phyloP scores from a whole-genome alignment of 1,140 invertebrate species.

The Sogatella furcifera region DNA sequence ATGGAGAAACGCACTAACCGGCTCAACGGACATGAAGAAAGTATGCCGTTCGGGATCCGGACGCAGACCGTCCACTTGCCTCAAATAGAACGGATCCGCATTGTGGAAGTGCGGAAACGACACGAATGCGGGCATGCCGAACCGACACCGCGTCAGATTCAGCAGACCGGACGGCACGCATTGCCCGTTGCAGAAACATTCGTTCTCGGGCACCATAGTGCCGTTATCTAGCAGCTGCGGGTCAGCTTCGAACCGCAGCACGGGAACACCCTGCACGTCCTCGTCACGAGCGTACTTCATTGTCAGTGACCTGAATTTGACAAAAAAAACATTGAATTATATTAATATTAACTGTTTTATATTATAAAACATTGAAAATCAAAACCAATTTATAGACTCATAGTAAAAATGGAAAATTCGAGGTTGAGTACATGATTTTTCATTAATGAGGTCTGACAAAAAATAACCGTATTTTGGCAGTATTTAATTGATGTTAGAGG shows the following conservation, averaged over 20 bases:
- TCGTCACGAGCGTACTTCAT: slow-evolving; percentile 44
- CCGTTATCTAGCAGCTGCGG: slow-evolving; percentile 35
- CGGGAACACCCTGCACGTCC: slow-evolving; percentile 30
- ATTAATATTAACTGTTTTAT: too few relatives aligned
- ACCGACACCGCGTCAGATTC: slow-evolving; percentile 38
- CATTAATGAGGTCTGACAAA: too few relatives aligned
- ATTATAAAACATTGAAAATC: too few relatives aligned
- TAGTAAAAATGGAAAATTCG: too few relatives aligned
- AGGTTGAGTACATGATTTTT: too few relatives aligned
- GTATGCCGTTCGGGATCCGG: slow-evolving; percentile 44
- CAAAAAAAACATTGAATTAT: too few relatives aligned
- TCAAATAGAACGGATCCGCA: slow-evolving; percentile 41
- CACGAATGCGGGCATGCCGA: slow-evolving; percentile 49
- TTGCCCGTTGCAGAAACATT: slow-evolving; percentile 58
- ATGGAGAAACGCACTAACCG: slow-evolving; percentile 37
- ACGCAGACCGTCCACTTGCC: slow-evolving; percentile 42
- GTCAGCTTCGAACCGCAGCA: slow-evolving; percentile 32
- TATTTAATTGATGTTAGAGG: too few relatives aligned
- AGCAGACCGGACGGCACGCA: slow-evolving; percentile 52
- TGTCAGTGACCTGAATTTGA: slow-evolving; percentile 21
- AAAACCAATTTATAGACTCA: too few relatives aligned
- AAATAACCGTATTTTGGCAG: too few relatives aligned
- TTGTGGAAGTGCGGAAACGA: slow-evolving; percentile 63
- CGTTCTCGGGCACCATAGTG: slow-evolving; percentile 45
- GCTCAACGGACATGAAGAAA: slow-evolving; percentile 49